Base-by-base conservation (phyloP, 2,797 vertebrate species). In the Ptychobarbus kaznakovi region DNA sequence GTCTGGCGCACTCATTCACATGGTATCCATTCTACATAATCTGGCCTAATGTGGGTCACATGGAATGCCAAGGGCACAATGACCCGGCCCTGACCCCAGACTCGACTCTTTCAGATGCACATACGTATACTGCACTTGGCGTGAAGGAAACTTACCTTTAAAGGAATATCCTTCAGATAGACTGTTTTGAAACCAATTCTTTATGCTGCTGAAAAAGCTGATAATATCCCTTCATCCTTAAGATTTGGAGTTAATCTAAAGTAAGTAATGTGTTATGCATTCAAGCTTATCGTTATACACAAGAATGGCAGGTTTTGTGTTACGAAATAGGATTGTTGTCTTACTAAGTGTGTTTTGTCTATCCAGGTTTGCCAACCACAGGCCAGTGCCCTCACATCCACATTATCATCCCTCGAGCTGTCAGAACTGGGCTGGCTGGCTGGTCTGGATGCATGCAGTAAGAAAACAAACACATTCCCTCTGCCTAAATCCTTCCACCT, bases 381-480 rank as follows among this genome's bases (percentile, higher is more conserved):
- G 86, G 80, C 87, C 87, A 83, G 53, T 76, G 83, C 42, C 80
- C 69, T 84, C 75, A 58, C 25, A 80, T 85, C 86, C 75, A 65
- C 83, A 72, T n/a, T 65, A 25, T 42, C 42, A 80, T 76, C 56
- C 82, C 78, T 79, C 42, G 76, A 87, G 66, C 87, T 90, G 89
- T 90, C 87, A 90, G 79, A 86, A 72, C 6, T 82, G 79, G 65
- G 74, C 81, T 79, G 61, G 75, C 58, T 69, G 65, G 35, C 66
- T 86, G 73, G 78, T 73, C 81, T 90, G 84, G 83, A 85, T 87
- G 89, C 89, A 89, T 87, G 87, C 89, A 69, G 75, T 73, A 51
- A 86, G 84, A 81, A 86, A 84, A 87, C 85, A 81, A 83, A 85
- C 42, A 77, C 81, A 87, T 76, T 80, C 56, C 66, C 69, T 88